Evolutionary conservation across 2,888 invertebrate genomes (phyloP).

Genomic region (Ochlodes sylvanus): DNA sequence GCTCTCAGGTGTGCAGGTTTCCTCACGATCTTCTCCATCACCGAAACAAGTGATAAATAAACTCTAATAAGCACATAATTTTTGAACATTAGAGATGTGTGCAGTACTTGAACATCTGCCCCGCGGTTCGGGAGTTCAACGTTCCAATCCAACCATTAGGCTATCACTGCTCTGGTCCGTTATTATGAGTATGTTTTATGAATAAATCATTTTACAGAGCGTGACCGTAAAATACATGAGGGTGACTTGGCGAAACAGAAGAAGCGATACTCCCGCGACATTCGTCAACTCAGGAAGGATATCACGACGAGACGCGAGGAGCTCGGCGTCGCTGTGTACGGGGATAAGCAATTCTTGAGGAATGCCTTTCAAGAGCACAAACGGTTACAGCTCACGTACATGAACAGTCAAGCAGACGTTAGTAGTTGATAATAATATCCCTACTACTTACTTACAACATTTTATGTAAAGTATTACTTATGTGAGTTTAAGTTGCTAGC

Average conservation of each 20-base stretch:
- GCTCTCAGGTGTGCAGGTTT: no score
- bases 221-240: constrained; percentile 86
- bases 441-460: constrained; percentile 1
- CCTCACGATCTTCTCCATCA: no score
- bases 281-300: constrained; percentile 83
- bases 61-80: no score
- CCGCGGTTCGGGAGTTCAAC: no score
- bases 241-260: constrained; percentile 84
- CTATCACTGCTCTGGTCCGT: no score
- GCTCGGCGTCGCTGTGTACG: constrained; percentile 84
- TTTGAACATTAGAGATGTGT: no score
- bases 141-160: no score
- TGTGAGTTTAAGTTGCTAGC: neutral
- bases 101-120: no score
- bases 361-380: constrained; percentile 85
- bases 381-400: constrained; percentile 85
- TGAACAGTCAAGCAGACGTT: constrained; percentile 79
- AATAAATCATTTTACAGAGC: constrained; percentile 62
- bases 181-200: no score
- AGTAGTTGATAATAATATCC: constrained; percentile 50
- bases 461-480: neutral
- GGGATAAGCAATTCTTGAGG: constrained; percentile 85
- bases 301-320: constrained; percentile 83
- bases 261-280: constrained; percentile 78
- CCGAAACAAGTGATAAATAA: no score